Evolutionary conservation across 2,888 invertebrate species (phyloP), one percentile per base, ranked within the genome.

Genomic region (Cotesia congregata): DNA sequence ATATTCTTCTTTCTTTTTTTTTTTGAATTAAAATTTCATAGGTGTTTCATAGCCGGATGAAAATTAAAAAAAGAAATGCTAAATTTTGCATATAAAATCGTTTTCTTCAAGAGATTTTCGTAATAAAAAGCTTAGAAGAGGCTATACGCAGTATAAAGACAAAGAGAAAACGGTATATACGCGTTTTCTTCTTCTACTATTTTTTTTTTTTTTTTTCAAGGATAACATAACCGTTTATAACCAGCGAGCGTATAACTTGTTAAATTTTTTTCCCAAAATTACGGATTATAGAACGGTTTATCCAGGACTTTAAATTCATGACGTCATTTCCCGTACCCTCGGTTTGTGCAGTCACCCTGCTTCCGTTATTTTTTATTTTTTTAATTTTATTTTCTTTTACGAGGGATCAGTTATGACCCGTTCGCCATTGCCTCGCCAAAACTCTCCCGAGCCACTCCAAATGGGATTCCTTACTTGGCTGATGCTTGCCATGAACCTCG

Each of bases 271-370:
- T 76, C 67, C 67, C 17, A 68, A 77, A 80, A 79, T 81, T 80
- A 80, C 75, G 77, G 80, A 77, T 81, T 80, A 80, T 79, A 79
- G 77, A 20, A 76, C 72, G 76, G 72, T 78, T 80, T 80, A 78
- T 78, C 40, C 50, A 72, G 67, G 71, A 78, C 78, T 82, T 79
- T 75, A 81, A 82, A 82, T 82, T 82, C 82, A 82, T 82, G 81
- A 79, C 79, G 78, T 81, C 79, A 82, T 82, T 82, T 80, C 76
- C 17, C 61, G 60, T 59, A 78, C 74, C 77, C 77, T 76, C 70
- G 62, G 71, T 17, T 68, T 77, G 72, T 60, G 72, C 68, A 78
- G 64, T 67, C 67, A 75, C 65, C 39, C 64, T 75, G 68, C 70
- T 41, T 61, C 67, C 2, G 67, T 61, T 59, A 60, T 61, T 60